Evolutionary conservation across 2,113 vertebrate genomes (phyloP).

Genomic region (Brienomyrus longianalis): DNA sequence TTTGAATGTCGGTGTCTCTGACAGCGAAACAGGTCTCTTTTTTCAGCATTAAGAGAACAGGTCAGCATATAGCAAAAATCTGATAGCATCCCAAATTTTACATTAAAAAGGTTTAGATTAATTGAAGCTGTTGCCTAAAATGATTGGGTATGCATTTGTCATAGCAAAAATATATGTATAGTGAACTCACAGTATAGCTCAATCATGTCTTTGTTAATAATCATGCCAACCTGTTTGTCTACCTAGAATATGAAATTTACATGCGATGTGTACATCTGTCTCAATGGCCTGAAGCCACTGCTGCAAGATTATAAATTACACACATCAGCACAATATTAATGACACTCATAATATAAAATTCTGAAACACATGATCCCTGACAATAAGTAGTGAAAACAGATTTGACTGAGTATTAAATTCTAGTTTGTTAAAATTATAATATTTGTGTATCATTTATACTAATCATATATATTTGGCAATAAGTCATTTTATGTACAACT

Average conservation of each 20-base stretch:
- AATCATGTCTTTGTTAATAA: neutral
- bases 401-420: neutral
- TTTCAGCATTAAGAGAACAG: neutral
- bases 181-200: neutral
- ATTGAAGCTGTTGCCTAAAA: neutral
- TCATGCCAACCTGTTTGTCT: neutral
- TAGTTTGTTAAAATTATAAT: neutral
- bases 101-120: neutral
- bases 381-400: neutral
- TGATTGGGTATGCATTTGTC: neutral
- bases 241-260: neutral
- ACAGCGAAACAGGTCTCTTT: neutral
- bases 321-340: neutral
- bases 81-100: neutral
- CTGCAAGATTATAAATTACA: neutral
- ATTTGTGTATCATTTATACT: neutral
- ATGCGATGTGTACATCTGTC: neutral
- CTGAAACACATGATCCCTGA: neutral
- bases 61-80: neutral
- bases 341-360: neutral
- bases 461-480: neutral
- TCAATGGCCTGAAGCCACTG: neutral
- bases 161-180: neutral
- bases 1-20: constrained; percentile 17
- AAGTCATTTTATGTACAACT: neutral